phyloP scores from a whole-genome alignment of 2,797 vertebrate genomes.

The Neoniphon sammara region DNA sequence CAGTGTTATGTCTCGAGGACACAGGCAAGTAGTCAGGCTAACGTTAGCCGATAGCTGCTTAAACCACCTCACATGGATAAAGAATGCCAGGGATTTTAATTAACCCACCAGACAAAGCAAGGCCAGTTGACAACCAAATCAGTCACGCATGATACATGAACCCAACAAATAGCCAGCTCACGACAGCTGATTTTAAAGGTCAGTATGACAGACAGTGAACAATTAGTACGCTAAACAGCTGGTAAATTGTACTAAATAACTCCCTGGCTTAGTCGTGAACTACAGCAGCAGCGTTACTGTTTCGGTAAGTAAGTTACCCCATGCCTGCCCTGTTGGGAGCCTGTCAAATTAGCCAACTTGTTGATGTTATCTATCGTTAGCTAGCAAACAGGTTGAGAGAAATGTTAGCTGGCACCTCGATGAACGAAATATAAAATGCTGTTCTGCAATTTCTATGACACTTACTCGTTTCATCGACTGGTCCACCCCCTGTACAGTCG shows the following conservation, averaged over 20 bases:
- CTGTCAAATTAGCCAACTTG: conserved; percentile 53
- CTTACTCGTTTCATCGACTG: conserved; percentile 15
- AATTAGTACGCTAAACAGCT: background rate
- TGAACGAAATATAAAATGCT: background rate
- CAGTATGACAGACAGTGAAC: background rate
- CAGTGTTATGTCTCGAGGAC: background rate
- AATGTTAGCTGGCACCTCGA: background rate
- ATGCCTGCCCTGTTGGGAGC: background rate
- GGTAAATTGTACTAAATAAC: background rate
- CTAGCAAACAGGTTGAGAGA: conserved; percentile 24
- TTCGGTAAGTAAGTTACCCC: background rate
- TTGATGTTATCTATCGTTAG: conserved; percentile 39
- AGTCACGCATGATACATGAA: conserved; percentile 61
- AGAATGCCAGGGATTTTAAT: conserved; percentile 20
- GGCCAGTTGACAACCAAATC: conserved; percentile 40
- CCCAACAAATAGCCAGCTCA: conserved; percentile 35
- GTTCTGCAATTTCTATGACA: background rate
- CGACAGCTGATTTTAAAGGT: background rate
- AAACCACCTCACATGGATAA: background rate
- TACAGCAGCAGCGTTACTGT: too few relatives aligned
- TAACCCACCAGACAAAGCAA: conserved; percentile 37
- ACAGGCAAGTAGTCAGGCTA: background rate
- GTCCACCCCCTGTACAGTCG: background rate
- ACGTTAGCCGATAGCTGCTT: background rate
- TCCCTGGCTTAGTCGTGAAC: background rate